These are phyloP conservation scores for Halichoeres trimaculatus DNA, from an alignment of 2,113 vertebrate species.

Conservation along the genomic window DNA sequence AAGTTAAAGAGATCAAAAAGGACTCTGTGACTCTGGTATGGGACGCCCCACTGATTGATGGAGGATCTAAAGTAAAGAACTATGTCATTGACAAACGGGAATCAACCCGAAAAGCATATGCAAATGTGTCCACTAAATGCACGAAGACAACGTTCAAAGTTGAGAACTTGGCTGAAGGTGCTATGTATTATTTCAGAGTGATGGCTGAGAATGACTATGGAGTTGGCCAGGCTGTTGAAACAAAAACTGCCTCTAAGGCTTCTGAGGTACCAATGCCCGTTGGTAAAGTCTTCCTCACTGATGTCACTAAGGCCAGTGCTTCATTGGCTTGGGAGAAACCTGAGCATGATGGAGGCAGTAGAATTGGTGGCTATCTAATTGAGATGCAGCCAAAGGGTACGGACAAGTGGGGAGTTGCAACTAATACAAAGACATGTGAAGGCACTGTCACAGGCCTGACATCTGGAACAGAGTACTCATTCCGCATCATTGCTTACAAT, in stretches of 20 bases:
- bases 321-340: slow-evolving; percentile 96
- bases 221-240: slow-evolving; percentile 91
- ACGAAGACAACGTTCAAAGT: slow-evolving; percentile 93
- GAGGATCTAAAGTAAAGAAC: slow-evolving; percentile 95
- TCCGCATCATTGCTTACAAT: slow-evolving; percentile 92
- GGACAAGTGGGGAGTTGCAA: slow-evolving; percentile 92
- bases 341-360: slow-evolving; percentile 95
- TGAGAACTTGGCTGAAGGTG: slow-evolving; percentile 93
- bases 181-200: slow-evolving; percentile 97
- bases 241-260: slow-evolving; percentile 90
- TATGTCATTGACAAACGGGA: slow-evolving; percentile 98
- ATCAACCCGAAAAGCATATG: slow-evolving; percentile 94
- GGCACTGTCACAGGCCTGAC: slow-evolving; percentile 91
- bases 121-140: slow-evolving; percentile 93
- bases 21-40: slow-evolving; percentile 90
- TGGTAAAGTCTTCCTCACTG: slow-evolving; percentile 91
- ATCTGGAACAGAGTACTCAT: slow-evolving; percentile 91
- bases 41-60: slow-evolving; percentile 94
- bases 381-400: slow-evolving; percentile 95
- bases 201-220: slow-evolving; percentile 99
- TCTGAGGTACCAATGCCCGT: slow-evolving; percentile 95
- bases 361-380: slow-evolving; percentile 93
- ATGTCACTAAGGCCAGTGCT: slow-evolving; percentile 91
- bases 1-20: slow-evolving; percentile 92
- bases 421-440: slow-evolving; percentile 92